Evolutionary conservation across 2,888 invertebrate genomes (phyloP), one percentile per base, ranked within the genome.

Genomic region (Poecilus cupreus): DNA sequence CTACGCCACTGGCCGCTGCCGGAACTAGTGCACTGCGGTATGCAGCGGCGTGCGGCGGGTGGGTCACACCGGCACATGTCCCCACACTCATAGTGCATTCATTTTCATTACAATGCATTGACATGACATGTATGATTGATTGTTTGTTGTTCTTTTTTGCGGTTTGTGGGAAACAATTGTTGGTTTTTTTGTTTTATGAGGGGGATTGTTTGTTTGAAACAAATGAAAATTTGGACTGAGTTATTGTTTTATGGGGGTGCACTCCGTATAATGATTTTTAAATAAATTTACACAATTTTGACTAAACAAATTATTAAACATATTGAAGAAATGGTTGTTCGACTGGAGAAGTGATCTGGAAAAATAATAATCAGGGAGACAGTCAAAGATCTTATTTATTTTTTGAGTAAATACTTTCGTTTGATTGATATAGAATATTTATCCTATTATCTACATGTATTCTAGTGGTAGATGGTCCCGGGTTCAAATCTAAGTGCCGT

Each of bases 41-140:
- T 60, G 24, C 60, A 60, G 22, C 22, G 60, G 60, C 60, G 60
- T 18, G 18, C 60, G 0, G 24, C 26, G 60, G 26, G 60, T 2
- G 13, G 26, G 60, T 60, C 20, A 24, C 20, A 24, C 10, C 26
- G 60, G 26, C 60, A 60, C 60, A 32, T 60, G 60, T 8, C 24
- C 60, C 24, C 10, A 5, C n/a, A 26, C 24, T 60, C 26, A 26
- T 26, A 13, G n/a, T 43, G 43, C 26, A 60, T n/a, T 60, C 26
- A 60, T 60, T 60, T 60, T 13, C 60, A 60, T 60, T 60, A 60
- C n/a, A 60, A 26, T 60, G 13, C 60, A 60, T 26, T 60, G 60
- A 60, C 60, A 60, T 26, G 60, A 24, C 26, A 60, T 26, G 26
- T 60, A 26, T 60, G 60, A 60, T 60, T 60, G 60, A 60, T 60